Evolutionary conservation across 2,888 invertebrate genomes (phyloP).

Genomic region (Elegia similella): DNA sequence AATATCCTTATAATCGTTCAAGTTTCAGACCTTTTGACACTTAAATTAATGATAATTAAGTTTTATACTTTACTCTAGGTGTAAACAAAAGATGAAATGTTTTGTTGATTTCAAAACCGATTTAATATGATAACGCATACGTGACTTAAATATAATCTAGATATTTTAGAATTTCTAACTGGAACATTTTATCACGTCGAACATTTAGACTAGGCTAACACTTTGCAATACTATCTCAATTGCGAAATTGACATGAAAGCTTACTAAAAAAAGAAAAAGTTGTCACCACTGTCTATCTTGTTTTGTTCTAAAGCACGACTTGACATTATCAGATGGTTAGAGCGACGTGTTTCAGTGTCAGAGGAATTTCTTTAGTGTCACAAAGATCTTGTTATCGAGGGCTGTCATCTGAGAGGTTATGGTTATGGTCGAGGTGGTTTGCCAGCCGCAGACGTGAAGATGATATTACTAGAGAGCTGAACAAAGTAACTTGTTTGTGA

Average conservation of each 20-base stretch:
- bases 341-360: conserved; percentile 12
- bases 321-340: conserved; percentile 6
- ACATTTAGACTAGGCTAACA: background rate
- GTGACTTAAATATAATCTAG: background rate
- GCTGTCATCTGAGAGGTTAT: conserved; percentile 28
- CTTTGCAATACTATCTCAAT: background rate
- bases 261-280: background rate
- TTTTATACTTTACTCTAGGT: too few species aligned
- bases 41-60: too few species aligned
- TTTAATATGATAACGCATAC: background rate
- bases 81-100: too few species aligned
- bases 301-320: conserved; percentile 13
- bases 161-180: background rate
- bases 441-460: background rate
- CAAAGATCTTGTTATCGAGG: conserved; percentile 24
- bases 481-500: background rate
- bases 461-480: background rate
- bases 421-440: conserved; percentile 19
- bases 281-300: conserved; percentile 2
- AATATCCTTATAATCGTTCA: too few species aligned
- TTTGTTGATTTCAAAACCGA: too few species aligned
- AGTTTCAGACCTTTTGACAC: too few species aligned
- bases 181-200: background rate
- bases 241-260: background rate
- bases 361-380: conserved; percentile 21